Percentiles rank a stretch among this genome's conserved stretches.
phyloP scores from a whole-genome alignment of 1,140 invertebrate genomes.

The Eumaeus atala region DNA sequence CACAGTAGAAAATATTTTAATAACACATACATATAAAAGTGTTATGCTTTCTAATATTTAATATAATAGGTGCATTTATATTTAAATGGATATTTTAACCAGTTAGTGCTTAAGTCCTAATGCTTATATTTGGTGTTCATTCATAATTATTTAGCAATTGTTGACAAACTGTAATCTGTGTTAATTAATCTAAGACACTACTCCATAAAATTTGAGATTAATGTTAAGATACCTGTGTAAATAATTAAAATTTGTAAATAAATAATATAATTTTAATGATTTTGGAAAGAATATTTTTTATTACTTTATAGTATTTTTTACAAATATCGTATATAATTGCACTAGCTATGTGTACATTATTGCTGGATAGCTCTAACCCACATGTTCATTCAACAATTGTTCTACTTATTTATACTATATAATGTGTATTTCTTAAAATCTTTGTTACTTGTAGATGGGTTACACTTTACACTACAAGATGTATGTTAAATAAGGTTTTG shows the following conservation, averaged over 20 bases:
- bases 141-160: neutral
- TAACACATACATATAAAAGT: slow-evolving; percentile 9
- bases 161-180: neutral
- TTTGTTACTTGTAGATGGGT: no score
- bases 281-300: slow-evolving; percentile 8
- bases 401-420: no score
- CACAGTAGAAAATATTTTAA: no score
- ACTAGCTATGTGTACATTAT: slow-evolving; percentile 6
- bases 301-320: slow-evolving; percentile 4
- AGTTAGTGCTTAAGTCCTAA: slow-evolving; percentile 1
- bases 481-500: no score
- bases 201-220: neutral
- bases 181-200: neutral
- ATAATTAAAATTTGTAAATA: slow-evolving; percentile 6
- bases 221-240: slow-evolving; percentile 2
- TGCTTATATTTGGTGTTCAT: slow-evolving; percentile 8
- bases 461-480: no score
- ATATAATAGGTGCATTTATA: slow-evolving; percentile 6
- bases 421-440: no score
- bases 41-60: slow-evolving; percentile 3
- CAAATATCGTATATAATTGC: slow-evolving; percentile 8
- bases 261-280: slow-evolving; percentile 6
- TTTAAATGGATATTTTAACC: neutral
- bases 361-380: slow-evolving; percentile 6
- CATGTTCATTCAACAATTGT: neutral